Evolutionary conservation across 2,797 vertebrate species (phyloP).

Genomic region (Xenopus petersii): DNA sequence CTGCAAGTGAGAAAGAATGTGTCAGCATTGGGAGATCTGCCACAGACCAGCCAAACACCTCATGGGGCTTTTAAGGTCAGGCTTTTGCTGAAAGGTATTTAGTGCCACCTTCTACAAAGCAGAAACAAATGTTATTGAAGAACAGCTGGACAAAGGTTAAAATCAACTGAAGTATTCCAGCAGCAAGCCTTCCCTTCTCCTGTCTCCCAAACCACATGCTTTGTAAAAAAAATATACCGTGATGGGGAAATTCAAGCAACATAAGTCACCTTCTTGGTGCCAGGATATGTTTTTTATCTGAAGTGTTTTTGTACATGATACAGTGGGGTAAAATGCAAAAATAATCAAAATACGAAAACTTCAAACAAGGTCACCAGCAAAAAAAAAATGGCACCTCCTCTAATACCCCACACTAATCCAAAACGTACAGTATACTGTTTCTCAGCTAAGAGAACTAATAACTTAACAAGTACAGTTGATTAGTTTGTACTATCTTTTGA

Average conservation of each 20-base stretch:
- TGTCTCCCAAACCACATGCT: neutral
- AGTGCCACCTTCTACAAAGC: slow-evolving; percentile 47
- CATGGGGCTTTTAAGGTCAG: slow-evolving; percentile 47
- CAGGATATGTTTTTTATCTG: neutral
- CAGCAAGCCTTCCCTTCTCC: neutral
- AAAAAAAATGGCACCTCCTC: no score
- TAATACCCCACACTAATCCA: neutral
- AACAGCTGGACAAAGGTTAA: slow-evolving; percentile 44
- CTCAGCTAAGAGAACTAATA: no score
- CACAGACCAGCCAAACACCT: slow-evolving; percentile 45
- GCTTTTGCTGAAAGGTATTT: slow-evolving; percentile 48
- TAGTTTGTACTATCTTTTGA: no score
- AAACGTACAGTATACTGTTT: neutral
- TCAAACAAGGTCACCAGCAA: neutral
- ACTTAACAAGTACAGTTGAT: no score
- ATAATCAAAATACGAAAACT: neutral
- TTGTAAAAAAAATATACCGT: neutral
- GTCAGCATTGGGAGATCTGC: slow-evolving; percentile 43
- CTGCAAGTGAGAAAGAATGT: slow-evolving; percentile 42
- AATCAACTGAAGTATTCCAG: slow-evolving; percentile 20
- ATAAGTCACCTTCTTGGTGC: neutral
- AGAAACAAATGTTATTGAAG: slow-evolving; percentile 44
- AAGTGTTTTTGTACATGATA: neutral
- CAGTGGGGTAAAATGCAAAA: neutral
- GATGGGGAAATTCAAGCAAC: neutral